Base-by-base conservation (phyloP, 2,113 vertebrate species). In the Eptatretus burgeri region DNA sequence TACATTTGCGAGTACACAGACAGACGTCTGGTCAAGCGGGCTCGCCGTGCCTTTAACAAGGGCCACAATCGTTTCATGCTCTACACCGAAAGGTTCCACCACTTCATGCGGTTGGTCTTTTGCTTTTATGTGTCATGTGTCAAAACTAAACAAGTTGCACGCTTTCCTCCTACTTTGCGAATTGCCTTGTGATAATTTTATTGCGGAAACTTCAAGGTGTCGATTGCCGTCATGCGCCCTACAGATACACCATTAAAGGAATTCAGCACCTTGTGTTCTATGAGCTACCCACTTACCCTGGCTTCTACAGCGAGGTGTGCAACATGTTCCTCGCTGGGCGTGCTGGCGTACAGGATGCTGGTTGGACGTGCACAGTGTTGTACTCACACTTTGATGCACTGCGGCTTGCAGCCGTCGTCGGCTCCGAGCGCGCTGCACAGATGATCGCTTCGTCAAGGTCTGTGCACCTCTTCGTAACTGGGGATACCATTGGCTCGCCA, bases 261-360 rank as follows among this genome's bases (percentile, higher is more conserved):
- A 82, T 93, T 71, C 75, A 77, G 69, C 87, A 94, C 74, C 75
- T 98, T 63, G 81, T 98, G 69, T 94, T 94, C 74, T 98, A 94
- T 2, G 83, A 81, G 49, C 73, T 98, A 63, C 91, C 89, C 3
- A 82, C 84, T 1, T 93, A 82, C 67, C 73, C 84, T 2, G 83
- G 93, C 71, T 98, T 91, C 77, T 98, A 98, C 75, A 93, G 80
- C 5, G 91, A 96, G 67, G 71, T 94, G 64, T 98, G 91, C 67
- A 88, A 93, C 71, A 89, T 94, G 83, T 77, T 98, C 72, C 77
- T 75, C 49, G 77, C 79, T 5, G 76, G 73, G 5, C 72, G 65
- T 64, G 75, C 9, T 8, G 80, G 75, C 1, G 56, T 19, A 12
- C n/a, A n/a, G n/a, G 81, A 79, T 63, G 80, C 86, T n/a, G 76